phyloP scores from a whole-genome alignment of 2,113 vertebrate species.

The Tringa solitaria region DNA sequence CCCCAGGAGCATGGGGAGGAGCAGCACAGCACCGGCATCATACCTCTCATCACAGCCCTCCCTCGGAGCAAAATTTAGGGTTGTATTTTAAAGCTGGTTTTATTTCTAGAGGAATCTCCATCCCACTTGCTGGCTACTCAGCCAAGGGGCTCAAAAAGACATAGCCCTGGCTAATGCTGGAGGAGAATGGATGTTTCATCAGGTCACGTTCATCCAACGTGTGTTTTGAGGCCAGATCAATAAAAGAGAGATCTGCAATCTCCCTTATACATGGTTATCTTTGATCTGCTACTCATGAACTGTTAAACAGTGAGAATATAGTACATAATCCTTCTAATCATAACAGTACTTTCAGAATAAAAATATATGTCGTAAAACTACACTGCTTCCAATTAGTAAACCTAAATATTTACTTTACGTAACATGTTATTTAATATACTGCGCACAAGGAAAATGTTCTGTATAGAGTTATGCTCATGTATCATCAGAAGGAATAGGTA shows the following conservation, averaged over 20 bases:
- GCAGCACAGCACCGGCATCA: background rate
- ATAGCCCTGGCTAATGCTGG: background rate
- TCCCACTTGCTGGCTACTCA: background rate
- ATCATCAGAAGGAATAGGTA: background rate
- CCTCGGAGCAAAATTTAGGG: background rate
- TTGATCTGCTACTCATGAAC: background rate
- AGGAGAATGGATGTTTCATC: background rate
- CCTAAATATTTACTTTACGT: background rate
- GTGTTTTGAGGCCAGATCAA: background rate
- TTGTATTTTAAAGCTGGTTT: background rate
- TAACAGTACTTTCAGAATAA: background rate
- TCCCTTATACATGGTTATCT: background rate
- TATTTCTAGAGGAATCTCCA: background rate
- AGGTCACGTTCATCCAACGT: background rate
- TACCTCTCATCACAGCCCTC: background rate
- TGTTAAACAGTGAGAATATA: background rate
- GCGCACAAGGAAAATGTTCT: background rate
- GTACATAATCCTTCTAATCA: background rate
- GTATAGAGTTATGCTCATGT: background rate
- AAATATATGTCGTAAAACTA: background rate
- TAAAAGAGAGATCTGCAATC: background rate
- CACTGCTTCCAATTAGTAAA: background rate
- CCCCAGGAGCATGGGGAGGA: too few species aligned
- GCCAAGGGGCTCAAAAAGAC: background rate
- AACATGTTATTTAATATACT: background rate